phyloP scores from a whole-genome alignment of 2,113 vertebrate genomes.

The Brachionichthys hirsutus region DNA sequence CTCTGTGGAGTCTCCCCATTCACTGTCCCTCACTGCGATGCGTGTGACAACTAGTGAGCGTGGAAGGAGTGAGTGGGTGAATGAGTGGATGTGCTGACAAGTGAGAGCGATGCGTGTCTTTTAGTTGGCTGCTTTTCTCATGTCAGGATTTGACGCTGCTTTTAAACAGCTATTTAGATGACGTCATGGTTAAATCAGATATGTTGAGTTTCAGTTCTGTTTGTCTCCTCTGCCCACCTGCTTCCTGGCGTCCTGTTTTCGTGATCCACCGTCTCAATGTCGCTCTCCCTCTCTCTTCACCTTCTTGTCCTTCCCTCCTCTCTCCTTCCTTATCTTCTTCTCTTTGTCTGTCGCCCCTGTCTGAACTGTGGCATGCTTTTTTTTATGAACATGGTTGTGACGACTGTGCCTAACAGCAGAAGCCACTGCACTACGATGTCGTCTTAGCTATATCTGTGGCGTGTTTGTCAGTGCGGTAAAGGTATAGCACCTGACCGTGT shows the following conservation, averaged over 20 bases:
- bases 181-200: conserved; percentile 31
- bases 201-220: conserved; percentile 5
- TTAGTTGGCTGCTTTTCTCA: conserved; percentile 72
- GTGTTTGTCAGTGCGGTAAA: background rate
- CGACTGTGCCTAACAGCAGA: conserved; percentile 22
- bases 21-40: conserved; percentile 60
- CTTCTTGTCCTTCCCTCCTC: background rate
- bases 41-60: conserved; percentile 20
- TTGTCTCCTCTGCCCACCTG: conserved; percentile 54
- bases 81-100: conserved; percentile 19
- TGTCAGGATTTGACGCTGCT: conserved; percentile 36
- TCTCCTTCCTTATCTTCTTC: conserved; percentile 4
- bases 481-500: conserved; percentile 48
- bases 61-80: background rate
- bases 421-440: conserved; percentile 31
- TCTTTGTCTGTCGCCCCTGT: conserved; percentile 59
- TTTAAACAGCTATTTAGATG: conserved; percentile 44
- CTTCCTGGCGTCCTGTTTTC: conserved; percentile 66
- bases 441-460: conserved; percentile 39
- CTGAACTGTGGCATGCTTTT: conserved; percentile 69
- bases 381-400: conserved; percentile 51
- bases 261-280: conserved; percentile 67
- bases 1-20: conserved; percentile 75
- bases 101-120: conserved; percentile 19
- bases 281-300: conserved; percentile 30